Conservation (phyloP, 1,140 invertebrate genomes). For the Epicauta chinensis region DNA sequence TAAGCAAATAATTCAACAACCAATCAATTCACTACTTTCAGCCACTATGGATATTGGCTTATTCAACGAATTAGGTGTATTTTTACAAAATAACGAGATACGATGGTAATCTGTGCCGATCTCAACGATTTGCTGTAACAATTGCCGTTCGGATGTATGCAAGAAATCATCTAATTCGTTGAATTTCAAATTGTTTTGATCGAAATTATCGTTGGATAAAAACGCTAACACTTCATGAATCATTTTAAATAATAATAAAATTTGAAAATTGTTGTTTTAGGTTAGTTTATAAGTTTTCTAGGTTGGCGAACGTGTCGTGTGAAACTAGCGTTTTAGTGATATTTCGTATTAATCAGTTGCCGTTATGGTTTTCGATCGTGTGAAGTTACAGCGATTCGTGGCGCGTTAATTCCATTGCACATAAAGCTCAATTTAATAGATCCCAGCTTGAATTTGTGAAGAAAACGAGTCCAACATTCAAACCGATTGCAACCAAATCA, state of each 20-base stretch:
- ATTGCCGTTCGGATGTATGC: slow-evolving; percentile 38
- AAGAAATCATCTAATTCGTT: slow-evolving; percentile 38
- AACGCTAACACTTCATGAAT: slow-evolving; percentile 36
- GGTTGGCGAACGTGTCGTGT: no score
- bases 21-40: slow-evolving; percentile 1
- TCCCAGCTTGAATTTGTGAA: no score
- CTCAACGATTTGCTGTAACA: slow-evolving; percentile 32
- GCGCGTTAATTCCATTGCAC: no score
- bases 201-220: slow-evolving; percentile 18
- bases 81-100: slow-evolving; percentile 33
- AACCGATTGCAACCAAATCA: no score
- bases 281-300: no score
- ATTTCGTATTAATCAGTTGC: no score
- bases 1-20: slow-evolving; percentile 4
- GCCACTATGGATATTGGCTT: not conserved
- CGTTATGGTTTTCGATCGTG: no score
- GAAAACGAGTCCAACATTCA: no score
- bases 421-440: no score
- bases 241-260: slow-evolving; percentile 20
- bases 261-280: no score
- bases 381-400: no score
- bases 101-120: slow-evolving; percentile 36
- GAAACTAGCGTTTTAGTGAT: no score
- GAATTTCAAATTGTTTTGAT: slow-evolving; percentile 6
- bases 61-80: slow-evolving; percentile 20